Base-by-base conservation (phyloP, 2,888 invertebrate species). In the Adelognathus sp. region DNA sequence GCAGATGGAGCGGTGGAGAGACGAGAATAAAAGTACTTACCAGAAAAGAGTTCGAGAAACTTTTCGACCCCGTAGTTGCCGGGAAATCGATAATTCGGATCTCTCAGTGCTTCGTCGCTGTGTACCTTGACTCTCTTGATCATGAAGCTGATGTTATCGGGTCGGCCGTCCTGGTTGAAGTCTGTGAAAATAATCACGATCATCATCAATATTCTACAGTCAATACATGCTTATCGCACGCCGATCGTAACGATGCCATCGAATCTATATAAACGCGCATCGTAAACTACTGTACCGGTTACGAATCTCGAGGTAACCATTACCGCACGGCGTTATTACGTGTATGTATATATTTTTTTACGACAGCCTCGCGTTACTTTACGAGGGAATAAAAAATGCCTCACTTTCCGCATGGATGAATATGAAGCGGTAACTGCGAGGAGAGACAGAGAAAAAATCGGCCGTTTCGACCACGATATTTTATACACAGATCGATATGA, bases 51-150 rank as follows among this genome's bases (percentile, higher is more conserved):
- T 92, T 99, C 99, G 80, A 99, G 94, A 92, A 98, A 99, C 93
- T 99, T 98, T 90, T 98, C 98, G 58, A 99, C 99, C 36, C 98
- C 98, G 90, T 99, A 98, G 92, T 98, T 98, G 84, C 96, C 96
- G 0, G 97, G 96, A 92, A 97, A 97, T 84, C 97, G 94, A 92
- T 98, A 98, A 7, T 94, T 93, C 1, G 96, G 95, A 92, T 97
- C 97, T 85, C 95, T 95, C 76, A 96, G 93, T 52, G 97, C 96
- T 86, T 96, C 96, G 85, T 94, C 92, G 39, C 97, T 97, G 92
- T 98, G 97, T 4, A 98, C 97, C 92, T 98, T 98, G 87, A 98
- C 96, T 85, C 98, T 93, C 92, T 98, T 98, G 86, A 98, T 98
- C 96, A 98, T 97, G 90, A 98, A 98, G 73, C 96, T 97, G 82